These are phyloP conservation scores for Silvanus unidentatus DNA, from an alignment of 2,888 invertebrate species.

Conservation along the genomic window DNA sequence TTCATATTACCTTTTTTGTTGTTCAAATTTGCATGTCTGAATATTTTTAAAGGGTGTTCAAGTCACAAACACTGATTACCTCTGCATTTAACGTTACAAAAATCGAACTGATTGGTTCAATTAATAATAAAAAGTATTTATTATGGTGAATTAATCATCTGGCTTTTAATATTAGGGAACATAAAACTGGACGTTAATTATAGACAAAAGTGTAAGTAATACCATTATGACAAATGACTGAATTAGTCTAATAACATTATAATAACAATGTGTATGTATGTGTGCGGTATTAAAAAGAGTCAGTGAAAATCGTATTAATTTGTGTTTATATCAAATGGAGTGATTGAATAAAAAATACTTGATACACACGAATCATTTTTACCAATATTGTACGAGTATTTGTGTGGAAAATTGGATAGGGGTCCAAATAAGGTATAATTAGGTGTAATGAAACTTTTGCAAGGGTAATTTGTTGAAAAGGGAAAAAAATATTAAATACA, in stretches of 20 bases:
- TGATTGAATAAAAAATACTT: background rate
- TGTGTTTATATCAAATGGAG: constrained; percentile 18
- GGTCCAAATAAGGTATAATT: constrained; percentile 8
- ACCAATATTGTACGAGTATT: too few relatives aligned
- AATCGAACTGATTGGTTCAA: constrained; percentile 8
- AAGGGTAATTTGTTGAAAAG: constrained; percentile 13
- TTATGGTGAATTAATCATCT: constrained; percentile 28
- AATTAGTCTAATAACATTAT: constrained; percentile 38
- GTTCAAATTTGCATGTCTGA: too few relatives aligned
- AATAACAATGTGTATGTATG: constrained; percentile 29
- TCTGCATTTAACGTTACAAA: too few relatives aligned
- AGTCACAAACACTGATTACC: too few relatives aligned
- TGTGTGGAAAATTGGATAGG: too few relatives aligned
- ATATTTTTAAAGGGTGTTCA: too few relatives aligned
- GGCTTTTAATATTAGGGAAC: constrained; percentile 23
- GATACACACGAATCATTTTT: background rate
- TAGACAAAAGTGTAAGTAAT: too few relatives aligned
- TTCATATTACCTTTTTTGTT: too few relatives aligned
- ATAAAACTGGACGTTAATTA: background rate
- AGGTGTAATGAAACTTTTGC: constrained; percentile 12
- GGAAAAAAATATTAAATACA: constrained; percentile 15
- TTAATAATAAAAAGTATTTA: constrained; percentile 12
- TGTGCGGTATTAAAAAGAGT: constrained; percentile 18
- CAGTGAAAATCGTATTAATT: constrained; percentile 35
- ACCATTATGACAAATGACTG: constrained; percentile 36